phyloP scores from a whole-genome alignment of 2,113 vertebrate species.

The Turnix velox region DNA sequence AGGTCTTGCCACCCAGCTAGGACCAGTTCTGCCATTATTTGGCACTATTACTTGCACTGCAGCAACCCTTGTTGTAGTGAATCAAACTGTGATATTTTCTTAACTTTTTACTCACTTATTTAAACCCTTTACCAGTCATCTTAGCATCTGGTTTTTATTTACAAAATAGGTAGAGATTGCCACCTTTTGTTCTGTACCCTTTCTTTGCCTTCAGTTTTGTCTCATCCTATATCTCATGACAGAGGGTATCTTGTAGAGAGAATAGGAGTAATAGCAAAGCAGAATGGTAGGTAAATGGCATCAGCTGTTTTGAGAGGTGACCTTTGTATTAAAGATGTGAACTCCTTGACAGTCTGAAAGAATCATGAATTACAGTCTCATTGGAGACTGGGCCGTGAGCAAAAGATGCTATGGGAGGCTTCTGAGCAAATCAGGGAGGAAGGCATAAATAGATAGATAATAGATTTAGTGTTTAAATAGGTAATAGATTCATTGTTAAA shows the following conservation, averaged over 20 bases:
- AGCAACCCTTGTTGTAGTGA: background rate
- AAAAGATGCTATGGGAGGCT: background rate
- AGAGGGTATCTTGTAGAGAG: background rate
- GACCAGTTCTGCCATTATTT: background rate
- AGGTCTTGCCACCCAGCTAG: background rate
- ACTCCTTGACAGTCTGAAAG: background rate
- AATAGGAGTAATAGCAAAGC: background rate
- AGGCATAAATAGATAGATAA: background rate
- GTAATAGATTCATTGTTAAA: background rate
- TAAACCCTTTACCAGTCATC: background rate
- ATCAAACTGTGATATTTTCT: background rate
- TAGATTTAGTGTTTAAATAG: background rate
- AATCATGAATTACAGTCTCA: background rate
- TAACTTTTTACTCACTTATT: background rate
- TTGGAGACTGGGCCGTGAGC: background rate
- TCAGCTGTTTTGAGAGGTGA: background rate
- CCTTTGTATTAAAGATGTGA: background rate
- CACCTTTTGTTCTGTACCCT: background rate
- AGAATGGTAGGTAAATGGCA: background rate
- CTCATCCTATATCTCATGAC: background rate
- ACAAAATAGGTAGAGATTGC: background rate
- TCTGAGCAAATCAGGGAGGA: background rate
- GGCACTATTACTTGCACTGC: background rate
- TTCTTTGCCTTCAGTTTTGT: background rate
- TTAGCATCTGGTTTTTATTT: background rate